Conservation (phyloP, 2,888 invertebrate genomes). For the Orthosia gracilis region DNA sequence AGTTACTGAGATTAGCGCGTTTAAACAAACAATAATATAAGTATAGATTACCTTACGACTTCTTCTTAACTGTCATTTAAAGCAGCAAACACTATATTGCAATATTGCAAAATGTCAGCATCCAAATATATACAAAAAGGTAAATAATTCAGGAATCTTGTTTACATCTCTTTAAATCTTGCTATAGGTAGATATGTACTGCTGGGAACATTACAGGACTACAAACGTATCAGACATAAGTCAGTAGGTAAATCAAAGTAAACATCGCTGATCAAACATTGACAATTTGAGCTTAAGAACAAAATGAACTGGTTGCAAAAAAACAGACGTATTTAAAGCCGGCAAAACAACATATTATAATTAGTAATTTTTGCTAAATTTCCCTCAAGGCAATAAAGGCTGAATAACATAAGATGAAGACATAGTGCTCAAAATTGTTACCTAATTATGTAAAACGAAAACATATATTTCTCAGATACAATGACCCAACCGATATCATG, state of each 20-base stretch:
- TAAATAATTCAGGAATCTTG: not conserved
- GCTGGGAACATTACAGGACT: too few relatives aligned
- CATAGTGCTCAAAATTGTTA: conserved; percentile 23
- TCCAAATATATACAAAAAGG: not conserved
- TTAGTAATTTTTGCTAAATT: not conserved
- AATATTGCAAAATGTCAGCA: not conserved
- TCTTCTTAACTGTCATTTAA: not conserved
- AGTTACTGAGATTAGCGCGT: too few relatives aligned
- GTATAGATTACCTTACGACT: not conserved
- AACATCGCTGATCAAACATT: not conserved
- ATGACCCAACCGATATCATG: conserved; percentile 31
- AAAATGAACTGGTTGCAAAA: not conserved
- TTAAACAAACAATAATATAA: too few relatives aligned
- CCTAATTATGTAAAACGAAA: conserved; percentile 39
- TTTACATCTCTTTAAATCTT: not conserved
- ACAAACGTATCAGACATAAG: too few relatives aligned
- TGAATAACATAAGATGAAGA: not conserved
- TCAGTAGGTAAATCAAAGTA: too few relatives aligned
- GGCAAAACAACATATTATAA: not conserved
- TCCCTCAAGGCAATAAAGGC: not conserved
- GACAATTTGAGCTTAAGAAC: not conserved
- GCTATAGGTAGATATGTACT: too few relatives aligned
- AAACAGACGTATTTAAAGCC: too few relatives aligned
- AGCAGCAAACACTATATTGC: not conserved
- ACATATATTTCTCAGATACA: conserved; percentile 34